A percentile compares a stretch with the other conserved stretches of the same genome.
Conservation (phyloP, 2,888 invertebrate genomes). For the Nomada hirtipes region DNA sequence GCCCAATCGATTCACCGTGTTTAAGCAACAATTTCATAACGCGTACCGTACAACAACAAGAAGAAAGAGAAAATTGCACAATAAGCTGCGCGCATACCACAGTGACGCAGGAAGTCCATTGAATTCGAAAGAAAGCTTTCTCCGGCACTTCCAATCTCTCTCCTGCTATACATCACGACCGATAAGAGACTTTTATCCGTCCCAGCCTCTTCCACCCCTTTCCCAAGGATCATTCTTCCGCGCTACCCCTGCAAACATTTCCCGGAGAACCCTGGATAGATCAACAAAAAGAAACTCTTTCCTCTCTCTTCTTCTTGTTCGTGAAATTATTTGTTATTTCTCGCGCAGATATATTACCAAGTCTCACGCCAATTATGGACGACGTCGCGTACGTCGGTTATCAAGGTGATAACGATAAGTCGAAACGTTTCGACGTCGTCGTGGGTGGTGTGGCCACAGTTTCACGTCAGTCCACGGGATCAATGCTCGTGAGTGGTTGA, state of each 20-base stretch:
- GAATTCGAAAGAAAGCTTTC: constrained; percentile 12
- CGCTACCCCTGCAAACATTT: not conserved
- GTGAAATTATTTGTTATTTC: not conserved
- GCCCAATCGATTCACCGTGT: too few species aligned
- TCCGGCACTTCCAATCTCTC: not conserved
- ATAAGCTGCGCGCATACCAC: too few species aligned
- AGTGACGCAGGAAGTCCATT: not conserved
- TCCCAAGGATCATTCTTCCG: not conserved
- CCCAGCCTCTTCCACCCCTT: not conserved
- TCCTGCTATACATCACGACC: constrained; percentile 12
- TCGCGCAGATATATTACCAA: not conserved
- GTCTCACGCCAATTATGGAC: constrained; percentile 4
- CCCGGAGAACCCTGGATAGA: too few species aligned
- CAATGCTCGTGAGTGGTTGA: constrained; percentile 45
- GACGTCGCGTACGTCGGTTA: constrained; percentile 53
- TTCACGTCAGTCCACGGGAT: constrained; percentile 31
- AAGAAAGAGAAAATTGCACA: too few species aligned
- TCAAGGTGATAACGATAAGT: constrained; percentile 54
- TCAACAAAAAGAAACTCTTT: not conserved
- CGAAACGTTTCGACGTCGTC: constrained; percentile 34
- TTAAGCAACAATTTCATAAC: too few species aligned
- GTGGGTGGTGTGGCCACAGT: constrained; percentile 52
- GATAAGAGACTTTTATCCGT: constrained; percentile 15
- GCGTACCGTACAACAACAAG: too few species aligned
- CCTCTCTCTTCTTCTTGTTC: too few species aligned